A percentile compares a stretch with the other conserved stretches of the same genome.
Conservation (phyloP, 1,140 invertebrate species). For the Drosophila equinoxialis region DNA sequence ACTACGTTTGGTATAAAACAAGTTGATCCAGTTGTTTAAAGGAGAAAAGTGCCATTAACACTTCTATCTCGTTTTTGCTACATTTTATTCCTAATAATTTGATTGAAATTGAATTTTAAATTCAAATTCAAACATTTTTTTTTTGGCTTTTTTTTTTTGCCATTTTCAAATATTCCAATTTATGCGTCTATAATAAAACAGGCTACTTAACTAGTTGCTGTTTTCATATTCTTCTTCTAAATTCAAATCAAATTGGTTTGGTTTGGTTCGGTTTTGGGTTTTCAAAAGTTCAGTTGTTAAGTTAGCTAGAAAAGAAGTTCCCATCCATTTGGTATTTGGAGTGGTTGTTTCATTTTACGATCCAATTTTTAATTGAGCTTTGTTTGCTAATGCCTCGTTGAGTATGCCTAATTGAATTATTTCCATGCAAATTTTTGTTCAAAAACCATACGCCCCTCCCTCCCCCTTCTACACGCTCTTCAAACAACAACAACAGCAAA, state of each 20-base stretch:
- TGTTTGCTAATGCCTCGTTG: constrained; percentile 44
- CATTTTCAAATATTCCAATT: constrained; percentile 35
- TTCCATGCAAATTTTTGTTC: constrained; percentile 72
- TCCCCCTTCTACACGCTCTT: no score
- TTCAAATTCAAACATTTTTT: constrained; percentile 56
- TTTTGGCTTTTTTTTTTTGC: constrained; percentile 34
- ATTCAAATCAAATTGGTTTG: not conserved
- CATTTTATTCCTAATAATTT: constrained; percentile 21
- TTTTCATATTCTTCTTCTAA: constrained; percentile 11
- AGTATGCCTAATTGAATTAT: constrained; percentile 70
- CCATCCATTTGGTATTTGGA: constrained; percentile 8
- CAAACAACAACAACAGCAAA: not conserved
- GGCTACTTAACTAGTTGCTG: constrained; percentile 49
- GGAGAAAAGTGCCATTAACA: constrained; percentile 65
- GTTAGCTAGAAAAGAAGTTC: constrained; percentile 13
- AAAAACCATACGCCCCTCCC: no score
- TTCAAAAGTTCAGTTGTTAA: constrained; percentile 49
- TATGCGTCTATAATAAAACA: constrained; percentile 51
- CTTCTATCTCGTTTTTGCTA: constrained; percentile 35
- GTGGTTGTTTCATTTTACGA: constrained; percentile 38
- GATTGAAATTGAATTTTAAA: constrained; percentile 45
- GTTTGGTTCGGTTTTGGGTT: constrained; percentile 6
- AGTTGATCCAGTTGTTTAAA: constrained; percentile 27
- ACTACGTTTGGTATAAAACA: not conserved
- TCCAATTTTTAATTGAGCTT: constrained; percentile 56